Evolutionary conservation across 2,797 vertebrate genomes (phyloP).

Genomic region (Dendrocincla fuliginosa): DNA sequence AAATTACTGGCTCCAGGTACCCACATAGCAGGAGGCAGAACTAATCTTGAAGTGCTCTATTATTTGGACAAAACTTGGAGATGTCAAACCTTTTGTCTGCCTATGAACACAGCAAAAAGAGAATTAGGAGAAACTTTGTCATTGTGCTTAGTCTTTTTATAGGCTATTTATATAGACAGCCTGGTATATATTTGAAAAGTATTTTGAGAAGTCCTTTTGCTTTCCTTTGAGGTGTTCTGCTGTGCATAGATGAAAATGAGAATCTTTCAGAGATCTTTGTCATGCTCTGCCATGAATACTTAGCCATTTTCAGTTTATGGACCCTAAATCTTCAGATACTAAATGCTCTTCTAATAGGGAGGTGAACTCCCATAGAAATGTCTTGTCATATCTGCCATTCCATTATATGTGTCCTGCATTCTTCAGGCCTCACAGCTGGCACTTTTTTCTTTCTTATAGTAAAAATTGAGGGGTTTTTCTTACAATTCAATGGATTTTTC

Average conservation of each 20-base stretch:
- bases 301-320: neutral
- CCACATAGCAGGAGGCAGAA: neutral
- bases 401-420: neutral
- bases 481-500: neutral
- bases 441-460: neutral
- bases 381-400: neutral
- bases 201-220: neutral
- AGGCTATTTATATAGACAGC: neutral
- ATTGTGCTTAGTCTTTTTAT: neutral
- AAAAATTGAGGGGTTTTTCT: neutral
- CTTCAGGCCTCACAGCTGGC: neutral
- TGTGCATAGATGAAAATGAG: neutral
- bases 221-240: neutral
- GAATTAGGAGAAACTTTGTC: neutral
- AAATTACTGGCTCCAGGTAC: neutral
- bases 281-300: neutral
- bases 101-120: accelerated
- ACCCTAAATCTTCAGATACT: neutral
- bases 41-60: neutral
- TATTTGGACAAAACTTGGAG: neutral
- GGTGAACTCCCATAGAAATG: neutral
- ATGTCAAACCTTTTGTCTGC: neutral
- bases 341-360: neutral
- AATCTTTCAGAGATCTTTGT: neutral
- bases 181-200: neutral